Base-by-base conservation (phyloP, 2,113 vertebrate genomes). In the Rhynchomys soricoides region DNA sequence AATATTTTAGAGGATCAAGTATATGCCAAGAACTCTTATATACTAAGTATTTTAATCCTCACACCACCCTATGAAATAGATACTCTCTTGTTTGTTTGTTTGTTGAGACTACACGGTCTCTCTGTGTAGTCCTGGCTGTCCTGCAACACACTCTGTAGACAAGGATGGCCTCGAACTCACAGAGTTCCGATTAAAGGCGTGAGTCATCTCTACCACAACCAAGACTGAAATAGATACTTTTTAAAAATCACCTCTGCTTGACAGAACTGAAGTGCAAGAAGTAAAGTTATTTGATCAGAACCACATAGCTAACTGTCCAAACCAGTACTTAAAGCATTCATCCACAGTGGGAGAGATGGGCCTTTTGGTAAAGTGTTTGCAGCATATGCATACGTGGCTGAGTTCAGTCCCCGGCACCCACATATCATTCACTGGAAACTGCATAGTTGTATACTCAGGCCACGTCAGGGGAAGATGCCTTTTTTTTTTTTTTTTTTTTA, bases 41-140 rank as follows among this genome's bases (percentile, higher is more conserved):
- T 62, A 37, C 90, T 71, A 85, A 79, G 78, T 77, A 86, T 86
- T 94, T 88, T 94, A 57, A 83, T 73, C 68, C 43, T 86, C 59
- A 83, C 0, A 71, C 86, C 48, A 77, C 24, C 3, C 17, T 52
- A 4, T n/a, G 52, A 86, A 57, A n/a, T 34, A 73, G 52, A 57
- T 43, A 26, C 59, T 26, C 24, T 68, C 12, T 68, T 13, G 26
- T 29, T 29, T 64, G 31, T 34, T 68, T 68, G 57, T 34, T 31
- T 68, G 29, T 34, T 68, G 62, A 64, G 62, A 26, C n/a, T n/a
- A n/a, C 62, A 64, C 5, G 22, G 24, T 64, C 22, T 64, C 62
- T 64, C 62, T 64, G 62, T 64, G 62, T 64, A 64, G 24, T 11
- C 62, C 62, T 26, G 62, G 62, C 62, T 64, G 62, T 64, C 10